Evolutionary conservation across 1,140 invertebrate genomes (phyloP).

Genomic region (silkworm (Bombyx mori)): DNA sequence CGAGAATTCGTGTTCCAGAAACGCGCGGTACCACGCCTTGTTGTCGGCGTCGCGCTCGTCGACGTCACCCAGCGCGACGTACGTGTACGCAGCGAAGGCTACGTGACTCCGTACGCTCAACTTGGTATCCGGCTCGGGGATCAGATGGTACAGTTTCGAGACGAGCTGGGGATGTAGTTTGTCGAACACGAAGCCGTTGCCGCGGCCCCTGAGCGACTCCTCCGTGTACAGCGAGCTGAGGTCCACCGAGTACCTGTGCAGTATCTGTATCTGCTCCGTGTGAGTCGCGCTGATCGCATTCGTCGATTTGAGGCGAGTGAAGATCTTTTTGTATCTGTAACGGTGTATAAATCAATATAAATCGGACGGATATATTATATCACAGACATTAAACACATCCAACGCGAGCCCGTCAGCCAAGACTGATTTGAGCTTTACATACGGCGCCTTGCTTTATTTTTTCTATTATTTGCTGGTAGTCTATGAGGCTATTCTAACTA

Average conservation of each 20-base stretch:
- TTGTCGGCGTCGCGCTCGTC: slow-evolving; percentile 31
- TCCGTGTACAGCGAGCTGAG: slow-evolving; percentile 46
- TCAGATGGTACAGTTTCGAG: slow-evolving; percentile 30
- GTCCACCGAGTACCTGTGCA: slow-evolving; percentile 43
- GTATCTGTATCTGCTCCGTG: slow-evolving; percentile 25
- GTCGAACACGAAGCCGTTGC: slow-evolving; percentile 43
- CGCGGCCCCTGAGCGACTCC: slow-evolving; percentile 28
- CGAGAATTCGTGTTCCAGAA: slow-evolving; percentile 33
- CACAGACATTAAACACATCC: no score
- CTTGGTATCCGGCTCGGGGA: slow-evolving; percentile 38
- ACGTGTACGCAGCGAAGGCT: slow-evolving; percentile 55
- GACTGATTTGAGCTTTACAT: no score
- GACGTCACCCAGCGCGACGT: slow-evolving; percentile 28
- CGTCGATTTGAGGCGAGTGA: slow-evolving; percentile 22
- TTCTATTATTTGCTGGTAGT: no score
- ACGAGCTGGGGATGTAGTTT: slow-evolving; percentile 40
- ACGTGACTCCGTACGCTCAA: slow-evolving; percentile 52
- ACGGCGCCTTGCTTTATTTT: no score
- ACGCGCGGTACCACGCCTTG: slow-evolving; percentile 37
- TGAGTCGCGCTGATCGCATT: slow-evolving; percentile 16
- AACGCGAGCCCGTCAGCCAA: no score
- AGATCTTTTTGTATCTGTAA: slow-evolving; percentile 44
- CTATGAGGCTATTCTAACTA: no score
- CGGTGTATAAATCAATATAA: background rate
- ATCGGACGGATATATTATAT: no score